Evolutionary conservation across 1,140 invertebrate genomes (phyloP).

Genomic region (Hylaeus volcanicus): DNA sequence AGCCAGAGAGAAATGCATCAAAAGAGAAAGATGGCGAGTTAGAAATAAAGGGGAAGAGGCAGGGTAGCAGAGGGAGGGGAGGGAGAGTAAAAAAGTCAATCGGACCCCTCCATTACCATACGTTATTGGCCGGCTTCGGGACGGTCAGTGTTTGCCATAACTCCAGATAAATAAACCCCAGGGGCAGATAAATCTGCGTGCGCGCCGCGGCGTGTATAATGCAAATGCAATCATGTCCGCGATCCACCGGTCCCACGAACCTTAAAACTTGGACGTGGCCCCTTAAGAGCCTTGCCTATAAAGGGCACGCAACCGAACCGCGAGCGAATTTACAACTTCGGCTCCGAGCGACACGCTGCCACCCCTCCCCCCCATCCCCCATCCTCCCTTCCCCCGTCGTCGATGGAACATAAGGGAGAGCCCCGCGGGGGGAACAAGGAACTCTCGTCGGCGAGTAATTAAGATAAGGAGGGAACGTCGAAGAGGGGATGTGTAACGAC

Average conservation of each 20-base stretch:
- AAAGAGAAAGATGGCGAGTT: constrained; percentile 30
- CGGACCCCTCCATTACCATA: constrained; percentile 75
- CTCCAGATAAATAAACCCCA: constrained; percentile 76
- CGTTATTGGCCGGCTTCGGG: constrained; percentile 74
- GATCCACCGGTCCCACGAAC: constrained; percentile 59
- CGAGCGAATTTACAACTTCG: constrained; percentile 61
- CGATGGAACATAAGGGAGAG: constrained; percentile 1
- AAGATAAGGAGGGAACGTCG: neutral
- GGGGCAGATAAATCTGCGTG: constrained; percentile 74
- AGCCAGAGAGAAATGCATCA: constrained; percentile 24
- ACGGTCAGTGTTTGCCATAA: constrained; percentile 76
- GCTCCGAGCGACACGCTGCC: constrained; percentile 45
- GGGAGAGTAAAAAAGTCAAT: constrained; percentile 72
- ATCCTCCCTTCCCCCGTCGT: neutral
- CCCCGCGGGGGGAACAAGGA: neutral
- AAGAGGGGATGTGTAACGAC: neutral
- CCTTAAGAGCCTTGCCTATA: constrained; percentile 58
- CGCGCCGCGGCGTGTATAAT: constrained; percentile 74
- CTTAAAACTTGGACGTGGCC: constrained; percentile 62
- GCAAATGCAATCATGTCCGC: constrained; percentile 77
- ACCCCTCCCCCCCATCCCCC: constrained; percentile 12
- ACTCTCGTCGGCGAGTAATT: constrained; percentile 12
- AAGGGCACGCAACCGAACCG: constrained; percentile 62
- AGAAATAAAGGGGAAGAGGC: constrained; percentile 37
- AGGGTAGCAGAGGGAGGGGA: constrained; percentile 25